Conservation (phyloP, 2,888 invertebrate genomes). For the Cyclophora punctaria region DNA sequence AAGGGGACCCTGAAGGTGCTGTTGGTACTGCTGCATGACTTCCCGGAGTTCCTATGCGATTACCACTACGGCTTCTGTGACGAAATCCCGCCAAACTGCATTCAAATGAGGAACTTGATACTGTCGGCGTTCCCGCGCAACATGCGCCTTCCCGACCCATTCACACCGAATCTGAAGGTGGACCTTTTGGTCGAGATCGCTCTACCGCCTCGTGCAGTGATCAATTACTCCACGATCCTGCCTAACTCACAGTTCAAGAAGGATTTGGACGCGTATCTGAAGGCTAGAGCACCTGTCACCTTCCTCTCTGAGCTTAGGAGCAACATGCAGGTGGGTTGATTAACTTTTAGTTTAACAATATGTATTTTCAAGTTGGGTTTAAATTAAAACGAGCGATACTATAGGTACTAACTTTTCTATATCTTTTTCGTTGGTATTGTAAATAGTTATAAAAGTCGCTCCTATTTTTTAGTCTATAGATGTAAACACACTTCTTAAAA, state of each 20-base stretch:
- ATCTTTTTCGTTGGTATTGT: neutral
- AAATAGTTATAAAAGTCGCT: neutral
- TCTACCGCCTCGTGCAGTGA: slow-evolving; percentile 90
- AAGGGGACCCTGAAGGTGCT: slow-evolving; percentile 96
- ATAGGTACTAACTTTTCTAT: neutral
- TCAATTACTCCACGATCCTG: slow-evolving; percentile 90
- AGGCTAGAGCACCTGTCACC: slow-evolving; percentile 94
- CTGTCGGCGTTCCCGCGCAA: slow-evolving; percentile 98
- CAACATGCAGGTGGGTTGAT: slow-evolving; percentile 82
- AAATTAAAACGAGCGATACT: no score
- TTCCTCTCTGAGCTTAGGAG: slow-evolving; percentile 94
- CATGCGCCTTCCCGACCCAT: slow-evolving; percentile 99
- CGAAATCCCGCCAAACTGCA: slow-evolving; percentile 99
- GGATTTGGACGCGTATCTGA: slow-evolving; percentile 97
- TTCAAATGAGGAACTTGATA: slow-evolving; percentile 98
- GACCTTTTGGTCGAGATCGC: slow-evolving; percentile 93
- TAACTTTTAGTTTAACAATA: no score
- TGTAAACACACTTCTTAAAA: no score
- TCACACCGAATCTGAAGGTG: slow-evolving; percentile 96
- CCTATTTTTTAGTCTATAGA: no score
- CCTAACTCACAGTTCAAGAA: slow-evolving; percentile 93
- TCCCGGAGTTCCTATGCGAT: slow-evolving; percentile 99
- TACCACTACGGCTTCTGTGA: slow-evolving; percentile 99
- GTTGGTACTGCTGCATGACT: slow-evolving; percentile 96
- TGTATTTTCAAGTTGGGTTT: no score